phyloP scores from a whole-genome alignment of 2,113 vertebrate genomes.

The Sardina pilchardus region DNA sequence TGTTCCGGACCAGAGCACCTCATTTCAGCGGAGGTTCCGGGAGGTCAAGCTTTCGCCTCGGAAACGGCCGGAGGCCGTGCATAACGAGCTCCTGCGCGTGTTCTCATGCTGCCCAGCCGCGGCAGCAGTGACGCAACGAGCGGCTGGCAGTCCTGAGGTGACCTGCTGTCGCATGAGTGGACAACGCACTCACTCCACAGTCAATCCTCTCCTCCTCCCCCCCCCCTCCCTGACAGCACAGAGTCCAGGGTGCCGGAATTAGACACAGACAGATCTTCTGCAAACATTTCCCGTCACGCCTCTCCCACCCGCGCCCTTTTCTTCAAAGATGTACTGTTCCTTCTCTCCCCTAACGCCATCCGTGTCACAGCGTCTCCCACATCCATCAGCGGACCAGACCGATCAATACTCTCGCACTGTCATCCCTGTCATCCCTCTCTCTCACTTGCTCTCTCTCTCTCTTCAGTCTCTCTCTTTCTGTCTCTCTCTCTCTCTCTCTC shows the following conservation, averaged over 20 bases:
- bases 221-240: not conserved
- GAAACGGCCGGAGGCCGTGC: slow-evolving; percentile 7
- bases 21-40: slow-evolving; percentile 37
- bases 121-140: slow-evolving; percentile 30
- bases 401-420: slow-evolving; percentile 6
- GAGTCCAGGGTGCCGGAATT: not conserved
- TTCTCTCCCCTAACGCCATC: not conserved
- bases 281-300: slow-evolving; percentile 25
- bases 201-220: slow-evolving; percentile 18
- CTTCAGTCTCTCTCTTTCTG: not conserved
- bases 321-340: not conserved
- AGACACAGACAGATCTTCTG: not conserved
- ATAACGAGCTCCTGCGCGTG: slow-evolving; percentile 23
- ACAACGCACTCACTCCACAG: not conserved
- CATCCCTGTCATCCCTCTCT: not conserved
- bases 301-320: not conserved
- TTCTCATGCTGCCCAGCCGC: not conserved
- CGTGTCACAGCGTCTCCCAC: slow-evolving; percentile 15
- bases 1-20: slow-evolving; percentile 1
- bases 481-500: not conserved
- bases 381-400: slow-evolving; percentile 29
- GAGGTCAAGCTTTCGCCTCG: slow-evolving; percentile 57
- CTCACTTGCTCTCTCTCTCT: not conserved
- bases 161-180: not conserved
- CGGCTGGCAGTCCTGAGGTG: slow-evolving; percentile 31